Evolutionary conservation across 2,888 invertebrate genomes (phyloP).

Genomic region (Syritta pipiens): DNA sequence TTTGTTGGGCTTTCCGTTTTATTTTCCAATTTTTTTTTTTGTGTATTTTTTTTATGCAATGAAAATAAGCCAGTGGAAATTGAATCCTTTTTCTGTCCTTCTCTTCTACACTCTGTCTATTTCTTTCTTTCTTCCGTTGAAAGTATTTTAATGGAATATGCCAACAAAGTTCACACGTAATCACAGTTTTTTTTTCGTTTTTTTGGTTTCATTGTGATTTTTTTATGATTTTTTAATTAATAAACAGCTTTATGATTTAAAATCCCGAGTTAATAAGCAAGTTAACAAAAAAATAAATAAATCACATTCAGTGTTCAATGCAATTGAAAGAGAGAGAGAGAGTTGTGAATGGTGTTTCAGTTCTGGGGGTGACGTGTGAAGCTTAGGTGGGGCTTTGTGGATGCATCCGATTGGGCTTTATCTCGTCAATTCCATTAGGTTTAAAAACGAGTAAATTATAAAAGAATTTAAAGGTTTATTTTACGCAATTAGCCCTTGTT

Average conservation of each 20-base stretch:
- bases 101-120: not conserved
- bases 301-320: not conserved
- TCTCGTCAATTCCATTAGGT: no score
- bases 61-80: no score
- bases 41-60: no score
- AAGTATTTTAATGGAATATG: constrained; percentile 2
- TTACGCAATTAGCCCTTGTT: no score
- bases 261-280: not conserved
- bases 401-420: no score
- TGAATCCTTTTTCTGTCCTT: constrained; percentile 9
- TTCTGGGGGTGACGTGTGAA: no score
- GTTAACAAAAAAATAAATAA: not conserved
- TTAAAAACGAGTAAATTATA: not conserved
- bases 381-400: no score
- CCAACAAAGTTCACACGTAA: constrained; percentile 24
- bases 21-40: no score
- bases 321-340: not conserved
- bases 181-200: constrained; percentile 4
- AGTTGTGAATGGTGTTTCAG: constrained; percentile 20
- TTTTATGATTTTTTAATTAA: constrained; percentile 3
- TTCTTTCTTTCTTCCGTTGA: not conserved
- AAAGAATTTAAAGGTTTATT: no score
- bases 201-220: not conserved
- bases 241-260: not conserved
- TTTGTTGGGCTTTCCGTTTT: no score